Conservation (phyloP, 2,888 invertebrate species). For the Trachelus stipa region DNA sequence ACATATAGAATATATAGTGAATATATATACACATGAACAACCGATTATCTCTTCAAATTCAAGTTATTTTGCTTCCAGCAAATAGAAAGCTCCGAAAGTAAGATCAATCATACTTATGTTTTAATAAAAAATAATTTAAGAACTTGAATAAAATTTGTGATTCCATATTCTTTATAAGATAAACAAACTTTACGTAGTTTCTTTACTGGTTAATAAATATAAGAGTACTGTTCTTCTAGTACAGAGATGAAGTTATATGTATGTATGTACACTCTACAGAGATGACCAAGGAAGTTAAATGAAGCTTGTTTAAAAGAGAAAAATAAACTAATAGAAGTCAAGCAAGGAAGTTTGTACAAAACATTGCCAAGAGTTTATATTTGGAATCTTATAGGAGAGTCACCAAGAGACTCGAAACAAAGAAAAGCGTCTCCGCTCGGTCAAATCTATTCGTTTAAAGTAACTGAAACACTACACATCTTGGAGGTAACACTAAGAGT, state of each 20-base stretch:
- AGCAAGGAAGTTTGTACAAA: neutral
- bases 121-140: neutral
- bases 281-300: neutral
- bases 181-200: neutral
- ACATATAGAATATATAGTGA: too few species aligned
- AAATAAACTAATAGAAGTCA: neutral
- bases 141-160: neutral
- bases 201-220: neutral
- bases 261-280: neutral
- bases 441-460: neutral
- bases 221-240: neutral
- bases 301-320: neutral
- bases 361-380: neutral
- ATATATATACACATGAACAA: neutral
- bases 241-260: neutral
- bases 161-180: neutral
- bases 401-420: neutral
- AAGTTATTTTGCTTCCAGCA: neutral
- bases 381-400: neutral
- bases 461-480: neutral
- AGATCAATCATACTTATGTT: neutral
- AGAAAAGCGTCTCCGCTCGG: neutral
- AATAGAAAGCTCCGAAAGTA: neutral
- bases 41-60: neutral
- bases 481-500: neutral